Conservation (phyloP, 2,113 vertebrate genomes). For the Pygathrix nemaeus region DNA sequence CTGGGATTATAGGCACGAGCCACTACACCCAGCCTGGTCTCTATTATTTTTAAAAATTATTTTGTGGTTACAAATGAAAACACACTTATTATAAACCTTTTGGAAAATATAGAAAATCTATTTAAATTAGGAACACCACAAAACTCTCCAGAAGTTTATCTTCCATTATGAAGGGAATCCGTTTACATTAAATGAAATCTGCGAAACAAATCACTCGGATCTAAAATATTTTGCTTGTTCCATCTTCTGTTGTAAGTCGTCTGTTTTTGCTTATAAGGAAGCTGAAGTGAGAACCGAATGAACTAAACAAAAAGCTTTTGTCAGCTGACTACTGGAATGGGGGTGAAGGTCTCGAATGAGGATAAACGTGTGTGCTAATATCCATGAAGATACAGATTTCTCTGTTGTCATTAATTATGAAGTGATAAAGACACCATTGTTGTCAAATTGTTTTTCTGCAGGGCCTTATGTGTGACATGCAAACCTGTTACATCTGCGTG, state of each 20-base stretch:
- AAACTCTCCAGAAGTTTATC: neutral
- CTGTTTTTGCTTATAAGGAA: conserved; percentile 48
- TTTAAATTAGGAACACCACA: conserved; percentile 16
- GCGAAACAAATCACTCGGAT: neutral
- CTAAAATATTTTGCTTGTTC: conserved; percentile 15
- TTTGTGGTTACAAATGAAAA: neutral
- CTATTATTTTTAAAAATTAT: conserved; percentile 8
- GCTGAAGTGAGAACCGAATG: neutral
- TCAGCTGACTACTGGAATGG: neutral
- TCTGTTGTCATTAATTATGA: conserved; percentile 32
- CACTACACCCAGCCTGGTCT: neutral
- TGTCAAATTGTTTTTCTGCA: conserved; percentile 34
- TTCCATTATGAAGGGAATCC: neutral
- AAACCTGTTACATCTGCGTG: neutral
- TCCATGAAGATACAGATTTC: neutral
- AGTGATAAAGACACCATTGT: neutral
- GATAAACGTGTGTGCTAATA: neutral
- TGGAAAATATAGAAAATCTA: neutral
- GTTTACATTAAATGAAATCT: conserved; percentile 15
- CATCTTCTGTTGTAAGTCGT: neutral
- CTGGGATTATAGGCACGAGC: too few species aligned
- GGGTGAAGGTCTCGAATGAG: neutral
- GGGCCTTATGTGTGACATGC: neutral
- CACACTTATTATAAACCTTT: neutral
- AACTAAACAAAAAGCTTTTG: neutral